A percentile compares a stretch with the other conserved stretches of the same genome.
Conservation (phyloP, 2,888 invertebrate genomes). For the Homarus gammarus region DNA sequence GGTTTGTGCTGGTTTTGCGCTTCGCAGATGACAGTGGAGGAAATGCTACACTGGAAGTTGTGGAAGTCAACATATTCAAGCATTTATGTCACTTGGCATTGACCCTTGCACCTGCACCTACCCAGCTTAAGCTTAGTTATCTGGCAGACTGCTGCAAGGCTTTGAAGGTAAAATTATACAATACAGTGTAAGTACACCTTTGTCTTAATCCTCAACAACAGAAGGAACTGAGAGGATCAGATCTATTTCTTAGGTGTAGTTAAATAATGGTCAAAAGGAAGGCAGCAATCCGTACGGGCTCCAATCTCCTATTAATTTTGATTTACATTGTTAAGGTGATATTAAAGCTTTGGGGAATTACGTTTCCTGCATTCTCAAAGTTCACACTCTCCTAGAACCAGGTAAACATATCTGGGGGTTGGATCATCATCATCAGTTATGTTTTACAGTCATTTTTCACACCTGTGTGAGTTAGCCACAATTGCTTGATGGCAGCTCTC, state of each 20-base stretch:
- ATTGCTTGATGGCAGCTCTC: too few species aligned
- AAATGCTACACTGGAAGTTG: slow-evolving; percentile 57
- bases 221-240: not conserved
- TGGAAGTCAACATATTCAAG: slow-evolving; percentile 67
- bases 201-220: not conserved
- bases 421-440: too few species aligned
- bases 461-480: too few species aligned
- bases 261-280: not conserved
- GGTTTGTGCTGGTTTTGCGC: slow-evolving; percentile 55
- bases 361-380: too few species aligned
- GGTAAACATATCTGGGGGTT: too few species aligned
- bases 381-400: too few species aligned
- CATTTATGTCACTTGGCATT: slow-evolving; percentile 71
- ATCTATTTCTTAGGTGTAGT: not conserved
- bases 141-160: slow-evolving; percentile 63
- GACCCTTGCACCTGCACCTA: slow-evolving; percentile 59
- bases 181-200: not conserved
- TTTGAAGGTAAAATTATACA: slow-evolving; percentile 51
- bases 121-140: slow-evolving; percentile 61
- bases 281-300: not conserved
- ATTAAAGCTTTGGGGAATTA: too few species aligned
- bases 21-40: slow-evolving; percentile 32
- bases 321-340: too few species aligned
- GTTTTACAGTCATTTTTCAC: too few species aligned
- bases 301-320: too few species aligned